Base-by-base conservation (phyloP, 2,797 vertebrate species). In the Emys orbicularis region DNA sequence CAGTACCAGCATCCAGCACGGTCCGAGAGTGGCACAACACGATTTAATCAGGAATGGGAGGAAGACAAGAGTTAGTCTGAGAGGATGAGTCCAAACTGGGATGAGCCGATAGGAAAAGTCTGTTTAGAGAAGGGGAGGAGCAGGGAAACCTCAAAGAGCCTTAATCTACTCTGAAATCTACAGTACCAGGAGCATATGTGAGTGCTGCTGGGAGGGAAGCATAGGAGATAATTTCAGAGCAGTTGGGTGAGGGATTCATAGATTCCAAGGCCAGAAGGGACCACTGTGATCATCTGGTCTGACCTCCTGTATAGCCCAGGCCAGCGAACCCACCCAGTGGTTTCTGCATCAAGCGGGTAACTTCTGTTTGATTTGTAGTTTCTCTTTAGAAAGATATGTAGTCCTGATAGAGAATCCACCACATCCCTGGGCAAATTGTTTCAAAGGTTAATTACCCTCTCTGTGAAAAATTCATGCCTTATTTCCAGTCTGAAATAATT, bases 291-390 rank as follows among this genome's bases (percentile, higher is more conserved):
- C 87, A 87, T 89, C 52, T 76, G n/a, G 19, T 89, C 89, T 91
- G 84, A 81, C 49, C 87, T 84, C 34, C 89, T 95, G 88, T 83
- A 90, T 95, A 94, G 88, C 50, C 47, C 23, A 93, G 34, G 56
- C 84, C 41, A 23, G 83, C n/a, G 90, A 84, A 79, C 4, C 83
- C 95, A 84, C 49, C 65, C 90, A 93, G 90, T 92, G 93, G 93
- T 96, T 97, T 89, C 88, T 96, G 76, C 92, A 91, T 94, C 59
- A 81, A 83, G 83, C 81, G 84, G 89, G 76, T 95, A 93, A 96
- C 44, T 96, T 95, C 59, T 91, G n/a, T 87, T 86, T 96, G 94
- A 95, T 49, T 94, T 97, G 96, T 86, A 89, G 79, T 88, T 81
- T 37, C 94, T 94, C 59, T 94, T 96, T 95, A 89, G 87, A 72